Conservation (phyloP, 2,113 vertebrate species). For the Clarias batrachus region DNA sequence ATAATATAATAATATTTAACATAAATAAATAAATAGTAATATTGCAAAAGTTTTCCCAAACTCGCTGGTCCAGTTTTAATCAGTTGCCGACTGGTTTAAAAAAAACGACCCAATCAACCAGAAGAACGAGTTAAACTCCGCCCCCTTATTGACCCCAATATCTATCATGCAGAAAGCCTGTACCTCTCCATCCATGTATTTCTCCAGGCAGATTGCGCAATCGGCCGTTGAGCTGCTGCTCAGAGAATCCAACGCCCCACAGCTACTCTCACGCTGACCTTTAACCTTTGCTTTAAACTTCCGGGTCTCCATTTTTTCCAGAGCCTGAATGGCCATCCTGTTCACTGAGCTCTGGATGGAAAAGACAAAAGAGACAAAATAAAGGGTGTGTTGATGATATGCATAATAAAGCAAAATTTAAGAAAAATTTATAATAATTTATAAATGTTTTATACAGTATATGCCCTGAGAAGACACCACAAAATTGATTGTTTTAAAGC, state of each 20-base stretch:
- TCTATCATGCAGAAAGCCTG: background rate
- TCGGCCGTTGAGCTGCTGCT: slow-evolving; percentile 96
- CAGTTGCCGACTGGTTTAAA: too few species aligned
- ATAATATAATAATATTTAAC: too few species aligned
- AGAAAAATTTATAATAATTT: too few species aligned
- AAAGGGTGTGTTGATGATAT: background rate
- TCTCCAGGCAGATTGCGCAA: slow-evolving; percentile 99
- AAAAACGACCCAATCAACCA: too few species aligned
- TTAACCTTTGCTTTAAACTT: slow-evolving; percentile 97
- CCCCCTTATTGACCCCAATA: background rate
- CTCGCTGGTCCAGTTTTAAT: too few species aligned
- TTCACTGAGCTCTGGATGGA: slow-evolving; percentile 90
- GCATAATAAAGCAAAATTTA: background rate
- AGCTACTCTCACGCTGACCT: slow-evolving; percentile 84
- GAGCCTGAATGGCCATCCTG: slow-evolving; percentile 92
- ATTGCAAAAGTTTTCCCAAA: too few species aligned
- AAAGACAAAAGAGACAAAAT: background rate
- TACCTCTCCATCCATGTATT: slow-evolving; percentile 98
- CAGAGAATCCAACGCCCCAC: slow-evolving; percentile 86
- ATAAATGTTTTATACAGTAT: too few species aligned
- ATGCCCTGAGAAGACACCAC: background rate
- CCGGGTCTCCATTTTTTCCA: slow-evolving; percentile 98
- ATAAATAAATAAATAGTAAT: too few species aligned
- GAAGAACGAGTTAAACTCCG: background rate
- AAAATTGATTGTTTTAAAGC: background rate